Evolutionary conservation across 2,888 invertebrate genomes (phyloP).

Genomic region (Trypoxylon attenuatum): DNA sequence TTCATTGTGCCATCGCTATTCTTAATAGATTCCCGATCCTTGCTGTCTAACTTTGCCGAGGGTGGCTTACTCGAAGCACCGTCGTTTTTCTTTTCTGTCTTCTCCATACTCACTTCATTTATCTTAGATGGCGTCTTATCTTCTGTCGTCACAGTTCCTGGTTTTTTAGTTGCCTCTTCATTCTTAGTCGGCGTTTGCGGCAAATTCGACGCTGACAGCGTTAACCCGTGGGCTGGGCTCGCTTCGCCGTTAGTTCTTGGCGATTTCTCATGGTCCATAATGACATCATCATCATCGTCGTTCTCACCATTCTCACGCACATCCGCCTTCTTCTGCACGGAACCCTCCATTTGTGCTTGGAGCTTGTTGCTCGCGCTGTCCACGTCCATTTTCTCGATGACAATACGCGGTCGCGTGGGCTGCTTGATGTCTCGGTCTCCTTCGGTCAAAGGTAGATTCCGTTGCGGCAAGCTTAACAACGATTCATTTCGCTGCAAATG

Average conservation of each 20-base stretch:
- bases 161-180: conserved; percentile 2
- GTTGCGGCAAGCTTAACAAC: conserved; percentile 22
- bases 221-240: neutral
- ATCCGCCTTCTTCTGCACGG: conserved; percentile 27
- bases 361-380: conserved; percentile 21
- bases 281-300: conserved; percentile 63
- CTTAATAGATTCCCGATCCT: conserved; percentile 4
- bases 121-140: conserved; percentile 2
- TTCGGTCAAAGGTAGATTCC: conserved; percentile 12
- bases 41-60: neutral
- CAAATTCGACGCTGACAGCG: conserved; percentile 11
- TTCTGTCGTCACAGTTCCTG: conserved; percentile 31
- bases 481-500: conserved; percentile 57
- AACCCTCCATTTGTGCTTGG: conserved; percentile 23
- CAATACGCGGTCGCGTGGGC: conserved; percentile 43
- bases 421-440: conserved; percentile 41
- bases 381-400: conserved; percentile 57
- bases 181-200: conserved; percentile 10
- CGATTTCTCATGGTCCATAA: conserved; percentile 54
- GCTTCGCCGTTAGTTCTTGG: conserved; percentile 12
- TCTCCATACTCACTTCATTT: neutral
- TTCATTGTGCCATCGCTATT: neutral
- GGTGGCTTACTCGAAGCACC: neutral
- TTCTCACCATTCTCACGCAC: conserved; percentile 39
- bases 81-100: neutral